These are phyloP conservation scores for Saccostrea cuccullata DNA, from an alignment of 1,140 invertebrate species.

Conservation along the genomic window DNA sequence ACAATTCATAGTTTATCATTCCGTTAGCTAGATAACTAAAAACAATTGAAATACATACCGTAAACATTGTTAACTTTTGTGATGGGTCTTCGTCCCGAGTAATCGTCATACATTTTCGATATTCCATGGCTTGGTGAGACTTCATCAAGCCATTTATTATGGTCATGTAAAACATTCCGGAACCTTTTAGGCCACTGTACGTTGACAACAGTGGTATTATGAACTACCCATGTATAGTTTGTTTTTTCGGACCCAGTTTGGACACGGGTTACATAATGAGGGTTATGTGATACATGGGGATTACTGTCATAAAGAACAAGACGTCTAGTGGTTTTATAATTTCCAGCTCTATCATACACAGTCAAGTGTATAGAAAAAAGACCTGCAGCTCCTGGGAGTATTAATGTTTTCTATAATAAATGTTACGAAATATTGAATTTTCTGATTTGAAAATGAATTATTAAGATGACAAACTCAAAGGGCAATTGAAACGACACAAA, in stretches of 20 bases:
- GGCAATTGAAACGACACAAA: too few relatives aligned
- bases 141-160: conserved; percentile 50
- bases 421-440: not conserved
- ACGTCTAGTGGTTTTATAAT: conserved; percentile 53
- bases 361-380: conserved; percentile 56
- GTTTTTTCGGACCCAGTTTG: conserved; percentile 47
- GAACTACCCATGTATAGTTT: conserved; percentile 46
- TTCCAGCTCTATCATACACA: conserved; percentile 60
- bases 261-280: conserved; percentile 24
- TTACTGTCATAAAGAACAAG: conserved; percentile 56
- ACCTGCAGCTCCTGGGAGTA: conserved; percentile 46
- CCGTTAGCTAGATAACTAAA: too few relatives aligned
- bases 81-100: conserved; percentile 52
- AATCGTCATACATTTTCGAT: conserved; percentile 56
- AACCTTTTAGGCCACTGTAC: conserved; percentile 55
- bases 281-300: conserved; percentile 32
- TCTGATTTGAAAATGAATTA: too few relatives aligned
- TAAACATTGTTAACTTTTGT: conserved; percentile 44
- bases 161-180: conserved; percentile 53
- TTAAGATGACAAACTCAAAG: too few relatives aligned
- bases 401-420: conserved; percentile 45
- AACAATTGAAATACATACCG: too few relatives aligned
- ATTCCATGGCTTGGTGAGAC: conserved; percentile 37
- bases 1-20: too few relatives aligned
- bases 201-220: conserved; percentile 25